A percentile compares a stretch with the other conserved stretches of the same genome.
phyloP scores from a whole-genome alignment of 2,888 invertebrate genomes.

The Himalopsyche anomala region DNA sequence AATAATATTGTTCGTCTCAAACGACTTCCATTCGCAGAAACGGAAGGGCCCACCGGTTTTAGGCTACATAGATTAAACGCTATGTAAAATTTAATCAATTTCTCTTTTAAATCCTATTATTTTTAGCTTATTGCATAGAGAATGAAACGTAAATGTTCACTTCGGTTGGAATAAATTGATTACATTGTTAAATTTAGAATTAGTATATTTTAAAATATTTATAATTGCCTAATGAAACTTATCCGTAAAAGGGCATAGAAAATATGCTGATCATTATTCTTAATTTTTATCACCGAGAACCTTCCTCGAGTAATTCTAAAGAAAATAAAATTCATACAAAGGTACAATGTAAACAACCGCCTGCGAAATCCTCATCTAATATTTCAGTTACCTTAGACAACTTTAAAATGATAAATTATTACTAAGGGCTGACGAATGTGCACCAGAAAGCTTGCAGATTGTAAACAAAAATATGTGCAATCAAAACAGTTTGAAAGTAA shows the following conservation, averaged over 20 bases:
- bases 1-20: neutral
- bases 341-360: constrained; percentile 34
- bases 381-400: constrained; percentile 23
- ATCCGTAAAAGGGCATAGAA: neutral
- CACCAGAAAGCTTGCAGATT: neutral
- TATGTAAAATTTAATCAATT: constrained; percentile 34
- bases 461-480: neutral
- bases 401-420: constrained; percentile 15
- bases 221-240: constrained; percentile 30
- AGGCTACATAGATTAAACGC: constrained; percentile 44
- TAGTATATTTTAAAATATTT: constrained; percentile 26
- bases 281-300: constrained; percentile 26
- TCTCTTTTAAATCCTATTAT: constrained; percentile 12
- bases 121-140: constrained; percentile 31
- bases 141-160: neutral
- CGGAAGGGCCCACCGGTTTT: constrained; percentile 4
- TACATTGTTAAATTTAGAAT: constrained; percentile 30
- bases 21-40: constrained; percentile 1
- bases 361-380: neutral
- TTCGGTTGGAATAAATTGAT: constrained; percentile 20
- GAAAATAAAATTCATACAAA: constrained; percentile 30
- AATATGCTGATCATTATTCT: constrained; percentile 11
- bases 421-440: neutral
- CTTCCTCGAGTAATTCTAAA: neutral
- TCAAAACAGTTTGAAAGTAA: no score